phyloP scores from a whole-genome alignment of 2,888 invertebrate genomes.

The Stenodera caucasica region DNA sequence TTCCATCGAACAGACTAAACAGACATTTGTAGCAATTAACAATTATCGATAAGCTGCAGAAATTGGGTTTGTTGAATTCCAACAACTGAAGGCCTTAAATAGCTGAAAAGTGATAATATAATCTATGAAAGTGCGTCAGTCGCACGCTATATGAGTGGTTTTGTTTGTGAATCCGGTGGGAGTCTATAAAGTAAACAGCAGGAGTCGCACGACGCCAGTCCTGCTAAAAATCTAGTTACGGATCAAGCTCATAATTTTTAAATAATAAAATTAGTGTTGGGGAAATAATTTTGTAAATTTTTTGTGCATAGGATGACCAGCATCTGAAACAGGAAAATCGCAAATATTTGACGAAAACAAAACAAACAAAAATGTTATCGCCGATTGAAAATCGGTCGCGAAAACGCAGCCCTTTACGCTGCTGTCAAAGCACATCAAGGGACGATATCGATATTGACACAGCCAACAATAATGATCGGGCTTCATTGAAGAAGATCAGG shows the following conservation, averaged over 20 bases:
- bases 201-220: background rate
- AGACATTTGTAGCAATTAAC: too few species aligned
- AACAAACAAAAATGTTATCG: background rate
- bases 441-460: background rate
- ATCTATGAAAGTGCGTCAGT: background rate
- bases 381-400: background rate
- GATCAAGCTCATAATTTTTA: background rate
- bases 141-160: background rate
- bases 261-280: too few species aligned
- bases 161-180: background rate
- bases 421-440: background rate
- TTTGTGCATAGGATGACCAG: background rate
- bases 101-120: background rate
- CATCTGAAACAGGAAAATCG: background rate
- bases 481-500: background rate
- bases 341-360: background rate
- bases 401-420: conserved; percentile 1
- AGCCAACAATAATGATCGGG: background rate
- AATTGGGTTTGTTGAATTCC: too few species aligned
- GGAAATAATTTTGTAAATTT: background rate
- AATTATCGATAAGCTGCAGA: too few species aligned
- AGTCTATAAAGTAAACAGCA: conserved; percentile 5
- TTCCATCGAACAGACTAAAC: too few species aligned
- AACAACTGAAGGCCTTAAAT: too few species aligned
- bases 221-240: background rate